Conservation (phyloP, 2,113 vertebrate genomes). For the Lycaon pictus region DNA sequence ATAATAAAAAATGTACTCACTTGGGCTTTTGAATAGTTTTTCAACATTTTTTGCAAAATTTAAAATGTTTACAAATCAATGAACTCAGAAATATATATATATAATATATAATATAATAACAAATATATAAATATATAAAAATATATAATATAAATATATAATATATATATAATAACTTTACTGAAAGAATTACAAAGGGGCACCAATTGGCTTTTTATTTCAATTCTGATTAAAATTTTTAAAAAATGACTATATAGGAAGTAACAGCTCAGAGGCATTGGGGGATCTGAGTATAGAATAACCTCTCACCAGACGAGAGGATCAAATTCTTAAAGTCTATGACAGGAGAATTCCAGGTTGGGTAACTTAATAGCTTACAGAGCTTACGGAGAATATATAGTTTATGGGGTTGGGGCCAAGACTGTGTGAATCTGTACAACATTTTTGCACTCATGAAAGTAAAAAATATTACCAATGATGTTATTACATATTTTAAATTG, state of each 20-base stretch:
- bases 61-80: background rate
- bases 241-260: background rate
- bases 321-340: slow-evolving; percentile 14
- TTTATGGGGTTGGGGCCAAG: background rate
- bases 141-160: no score
- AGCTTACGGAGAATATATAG: background rate
- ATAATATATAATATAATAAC: no score
- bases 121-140: no score
- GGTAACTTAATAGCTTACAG: background rate
- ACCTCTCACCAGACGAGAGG: background rate
- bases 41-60: background rate
- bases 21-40: background rate
- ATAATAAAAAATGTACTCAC: background rate
- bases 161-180: background rate
- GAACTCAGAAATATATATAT: background rate
- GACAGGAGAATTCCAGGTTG: background rate
- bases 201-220: slow-evolving; percentile 3
- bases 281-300: background rate
- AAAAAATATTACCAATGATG: slow-evolving; percentile 13
- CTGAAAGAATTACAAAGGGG: slow-evolving; percentile 7
- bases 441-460: background rate
- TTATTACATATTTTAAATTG: background rate
- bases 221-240: background rate
- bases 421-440: background rate
- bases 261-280: background rate